A percentile compares a stretch with the other conserved stretches of the same genome.
These are phyloP conservation scores for Brachyrhaphis roseni DNA, from an alignment of 2,797 vertebrate genomes.

Conservation along the genomic window DNA sequence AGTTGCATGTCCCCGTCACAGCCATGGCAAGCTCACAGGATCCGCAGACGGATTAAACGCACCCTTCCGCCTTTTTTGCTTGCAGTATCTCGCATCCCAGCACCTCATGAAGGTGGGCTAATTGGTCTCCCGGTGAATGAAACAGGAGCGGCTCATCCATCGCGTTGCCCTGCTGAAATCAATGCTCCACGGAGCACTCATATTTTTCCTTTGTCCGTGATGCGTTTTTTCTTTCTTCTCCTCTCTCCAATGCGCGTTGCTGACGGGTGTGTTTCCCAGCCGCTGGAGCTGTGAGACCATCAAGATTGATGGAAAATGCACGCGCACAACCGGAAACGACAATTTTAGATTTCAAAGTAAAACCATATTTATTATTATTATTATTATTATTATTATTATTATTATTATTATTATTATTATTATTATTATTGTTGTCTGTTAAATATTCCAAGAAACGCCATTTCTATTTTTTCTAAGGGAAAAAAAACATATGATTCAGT, in stretches of 20 bases:
- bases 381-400: background rate
- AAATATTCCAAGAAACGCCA: background rate
- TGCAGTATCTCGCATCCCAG: constrained; percentile 80
- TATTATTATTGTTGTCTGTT: background rate
- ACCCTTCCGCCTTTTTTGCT: constrained; percentile 83
- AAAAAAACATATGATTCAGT: background rate
- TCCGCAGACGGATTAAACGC: constrained; percentile 84
- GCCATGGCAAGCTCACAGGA: constrained; percentile 84
- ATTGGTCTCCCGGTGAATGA: constrained; percentile 71
- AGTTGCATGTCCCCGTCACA: constrained; percentile 80
- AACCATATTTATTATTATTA: background rate
- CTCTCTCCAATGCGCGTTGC: constrained; percentile 76
- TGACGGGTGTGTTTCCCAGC: constrained; percentile 85
- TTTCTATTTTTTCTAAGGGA: background rate
- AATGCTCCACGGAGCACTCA: constrained; percentile 78
- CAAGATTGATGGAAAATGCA: background rate
- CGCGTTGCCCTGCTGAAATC: constrained; percentile 59
- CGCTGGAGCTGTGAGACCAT: constrained; percentile 68
- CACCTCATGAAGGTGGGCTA: constrained; percentile 83
- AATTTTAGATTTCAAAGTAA: constrained; percentile 48
- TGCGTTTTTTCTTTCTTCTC: constrained; percentile 47
- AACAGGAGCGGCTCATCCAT: constrained; percentile 71
- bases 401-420: background rate
- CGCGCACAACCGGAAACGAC: constrained; percentile 11
- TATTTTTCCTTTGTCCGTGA: constrained; percentile 83